Conservation (phyloP, 1,140 invertebrate genomes). For the Calephelis nemesis region DNA sequence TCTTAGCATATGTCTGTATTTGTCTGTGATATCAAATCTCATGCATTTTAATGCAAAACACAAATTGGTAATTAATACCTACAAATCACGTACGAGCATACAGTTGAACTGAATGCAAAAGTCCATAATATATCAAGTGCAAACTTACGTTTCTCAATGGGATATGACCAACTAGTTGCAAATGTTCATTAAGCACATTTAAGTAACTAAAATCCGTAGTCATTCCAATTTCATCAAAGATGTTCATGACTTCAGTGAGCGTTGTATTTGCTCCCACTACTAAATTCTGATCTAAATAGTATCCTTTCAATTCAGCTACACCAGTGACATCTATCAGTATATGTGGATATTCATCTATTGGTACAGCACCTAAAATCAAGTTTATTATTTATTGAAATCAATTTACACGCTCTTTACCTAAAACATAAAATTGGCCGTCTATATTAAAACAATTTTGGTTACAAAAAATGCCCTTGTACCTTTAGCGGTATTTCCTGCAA, state of each 20-base stretch:
- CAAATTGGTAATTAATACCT: too few relatives aligned
- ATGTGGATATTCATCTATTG: slow-evolving; percentile 81
- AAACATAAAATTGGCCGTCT: neutral
- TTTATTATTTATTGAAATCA: slow-evolving; percentile 59
- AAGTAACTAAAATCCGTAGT: slow-evolving; percentile 65
- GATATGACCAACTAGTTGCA: slow-evolving; percentile 84
- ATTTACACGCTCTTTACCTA: neutral
- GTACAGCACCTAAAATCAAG: slow-evolving; percentile 78
- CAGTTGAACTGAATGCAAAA: too few relatives aligned
- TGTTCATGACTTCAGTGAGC: slow-evolving; percentile 79
- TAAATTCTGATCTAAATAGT: too few relatives aligned
- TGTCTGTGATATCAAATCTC: too few relatives aligned
- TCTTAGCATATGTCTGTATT: too few relatives aligned
- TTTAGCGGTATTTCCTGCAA: slow-evolving; percentile 79
- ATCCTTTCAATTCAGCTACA: slow-evolving; percentile 81
- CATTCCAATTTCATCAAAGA: slow-evolving; percentile 78
- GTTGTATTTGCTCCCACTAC: too few relatives aligned
- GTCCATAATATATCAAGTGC: slow-evolving; percentile 61
- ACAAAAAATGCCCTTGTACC: too few relatives aligned
- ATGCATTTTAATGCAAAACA: too few relatives aligned
- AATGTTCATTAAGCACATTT: slow-evolving; percentile 67
- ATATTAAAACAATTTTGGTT: slow-evolving; percentile 29
- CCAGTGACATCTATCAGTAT: slow-evolving; percentile 86
- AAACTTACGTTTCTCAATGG: slow-evolving; percentile 83
- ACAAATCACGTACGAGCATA: too few relatives aligned